These are phyloP conservation scores for Lasius fuliginosus DNA, from an alignment of 2,888 invertebrate genomes.

Conservation along the genomic window DNA sequence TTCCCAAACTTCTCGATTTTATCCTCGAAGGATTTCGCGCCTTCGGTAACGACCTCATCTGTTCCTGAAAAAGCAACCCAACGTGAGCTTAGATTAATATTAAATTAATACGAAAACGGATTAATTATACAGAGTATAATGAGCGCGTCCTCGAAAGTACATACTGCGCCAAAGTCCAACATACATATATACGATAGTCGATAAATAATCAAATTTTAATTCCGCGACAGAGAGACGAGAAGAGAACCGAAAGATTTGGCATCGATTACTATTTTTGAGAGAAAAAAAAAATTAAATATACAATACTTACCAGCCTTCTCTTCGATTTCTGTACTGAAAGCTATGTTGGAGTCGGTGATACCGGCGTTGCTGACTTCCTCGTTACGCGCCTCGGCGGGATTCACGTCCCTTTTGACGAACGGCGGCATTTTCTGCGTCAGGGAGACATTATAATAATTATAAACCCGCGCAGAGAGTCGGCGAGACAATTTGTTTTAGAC, in stretches of 20 bases:
- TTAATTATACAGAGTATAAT: neutral
- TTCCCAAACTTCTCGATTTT: constrained; percentile 88
- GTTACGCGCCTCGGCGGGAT: constrained; percentile 37
- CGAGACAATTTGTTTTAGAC: neutral
- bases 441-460: neutral
- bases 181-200: neutral
- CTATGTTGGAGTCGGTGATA: constrained; percentile 20
- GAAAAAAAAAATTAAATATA: neutral
- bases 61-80: constrained; percentile 53
- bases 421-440: constrained; percentile 82
- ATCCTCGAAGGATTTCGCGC: constrained; percentile 80
- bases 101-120: neutral
- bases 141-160: neutral
- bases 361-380: constrained; percentile 71
- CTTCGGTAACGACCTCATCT: constrained; percentile 73
- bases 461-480: neutral
- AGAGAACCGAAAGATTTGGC: neutral
- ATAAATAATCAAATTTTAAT: neutral
- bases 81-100: neutral
- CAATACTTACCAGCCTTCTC: neutral
- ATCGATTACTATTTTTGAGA: neutral
- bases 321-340: neutral
- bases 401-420: constrained; percentile 72
- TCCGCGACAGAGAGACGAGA: neutral
- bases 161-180: neutral